These are phyloP conservation scores for Chroicocephalus ridibundus DNA, from an alignment of 2,113 vertebrate genomes.

Conservation along the genomic window DNA sequence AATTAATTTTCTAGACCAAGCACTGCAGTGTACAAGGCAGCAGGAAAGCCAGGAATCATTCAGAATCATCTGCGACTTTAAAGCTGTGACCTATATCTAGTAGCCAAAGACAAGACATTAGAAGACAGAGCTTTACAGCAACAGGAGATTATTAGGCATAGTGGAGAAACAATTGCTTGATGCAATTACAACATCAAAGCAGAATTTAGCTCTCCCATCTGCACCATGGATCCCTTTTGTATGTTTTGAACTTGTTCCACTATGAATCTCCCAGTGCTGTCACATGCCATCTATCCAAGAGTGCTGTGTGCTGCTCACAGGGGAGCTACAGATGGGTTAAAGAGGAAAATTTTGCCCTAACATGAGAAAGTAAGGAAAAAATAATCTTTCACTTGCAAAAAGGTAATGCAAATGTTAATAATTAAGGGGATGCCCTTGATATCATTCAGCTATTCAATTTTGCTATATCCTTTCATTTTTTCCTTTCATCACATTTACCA, in stretches of 20 bases:
- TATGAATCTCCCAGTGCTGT: background rate
- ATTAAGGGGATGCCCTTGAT: background rate
- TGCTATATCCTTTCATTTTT: background rate
- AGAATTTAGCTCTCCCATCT: conserved; percentile 11
- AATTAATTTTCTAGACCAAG: conserved; percentile 1
- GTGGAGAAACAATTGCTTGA: background rate
- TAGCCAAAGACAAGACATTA: background rate
- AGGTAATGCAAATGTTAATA: background rate
- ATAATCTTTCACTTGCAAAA: background rate
- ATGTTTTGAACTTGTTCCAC: background rate
- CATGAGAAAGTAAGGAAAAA: background rate
- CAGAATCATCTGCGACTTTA: conserved; percentile 19
- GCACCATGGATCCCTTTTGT: background rate
- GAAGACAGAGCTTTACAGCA: conserved; percentile 15
- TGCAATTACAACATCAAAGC: background rate
- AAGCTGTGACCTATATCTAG: conserved; percentile 39
- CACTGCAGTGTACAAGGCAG: background rate
- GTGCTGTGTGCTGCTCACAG: background rate
- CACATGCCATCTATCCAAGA: background rate
- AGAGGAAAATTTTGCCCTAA: background rate
- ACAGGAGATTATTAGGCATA: conserved; percentile 19
- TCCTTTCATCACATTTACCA: background rate
- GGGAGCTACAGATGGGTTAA: background rate
- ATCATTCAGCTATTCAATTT: background rate
- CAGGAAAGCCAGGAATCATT: background rate